These are phyloP conservation scores for Euschistus heros DNA, from an alignment of 1,140 invertebrate species.

Conservation along the genomic window DNA sequence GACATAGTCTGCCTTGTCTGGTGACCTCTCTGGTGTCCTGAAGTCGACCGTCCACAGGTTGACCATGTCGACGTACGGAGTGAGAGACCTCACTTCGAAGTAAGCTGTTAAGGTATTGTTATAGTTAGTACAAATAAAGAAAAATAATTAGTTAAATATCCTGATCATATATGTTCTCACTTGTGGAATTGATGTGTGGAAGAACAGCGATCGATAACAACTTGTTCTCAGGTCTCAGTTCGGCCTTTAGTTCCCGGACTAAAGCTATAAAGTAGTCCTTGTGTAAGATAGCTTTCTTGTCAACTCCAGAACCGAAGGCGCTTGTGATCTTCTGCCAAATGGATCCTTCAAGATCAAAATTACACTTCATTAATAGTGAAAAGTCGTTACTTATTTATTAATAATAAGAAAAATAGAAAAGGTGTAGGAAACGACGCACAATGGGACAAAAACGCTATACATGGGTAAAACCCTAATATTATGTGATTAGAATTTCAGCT, in stretches of 20 bases:
- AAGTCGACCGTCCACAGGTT: conserved; percentile 72
- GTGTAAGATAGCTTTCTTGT: conserved; percentile 65
- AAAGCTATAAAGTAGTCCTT: conserved; percentile 62
- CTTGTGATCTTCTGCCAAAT: conserved; percentile 65
- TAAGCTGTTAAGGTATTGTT: conserved; percentile 45
- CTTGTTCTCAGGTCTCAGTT: conserved; percentile 44
- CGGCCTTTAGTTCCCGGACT: conserved; percentile 58
- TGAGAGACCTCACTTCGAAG: conserved; percentile 60
- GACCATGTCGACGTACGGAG: conserved; percentile 64
- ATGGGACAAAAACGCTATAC: too few relatives aligned
- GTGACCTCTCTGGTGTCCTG: conserved; percentile 57
- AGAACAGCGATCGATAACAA: conserved; percentile 55
- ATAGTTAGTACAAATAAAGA: conserved; percentile 1
- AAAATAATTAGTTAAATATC: background rate
- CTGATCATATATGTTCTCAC: conserved; percentile 39
- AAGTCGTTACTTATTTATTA: too few relatives aligned
- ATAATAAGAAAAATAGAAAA: too few relatives aligned
- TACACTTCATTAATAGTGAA: too few relatives aligned
- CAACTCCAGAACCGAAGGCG: conserved; percentile 54
- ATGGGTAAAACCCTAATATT: too few relatives aligned
- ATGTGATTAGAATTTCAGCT: too few relatives aligned
- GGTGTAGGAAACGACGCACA: too few relatives aligned
- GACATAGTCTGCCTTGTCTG: conserved; percentile 62
- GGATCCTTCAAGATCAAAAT: conserved; percentile 41
- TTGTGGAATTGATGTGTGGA: conserved; percentile 61